Base-by-base conservation (phyloP, 2,113 vertebrate genomes). In the Phylloscopus trochiloides region DNA sequence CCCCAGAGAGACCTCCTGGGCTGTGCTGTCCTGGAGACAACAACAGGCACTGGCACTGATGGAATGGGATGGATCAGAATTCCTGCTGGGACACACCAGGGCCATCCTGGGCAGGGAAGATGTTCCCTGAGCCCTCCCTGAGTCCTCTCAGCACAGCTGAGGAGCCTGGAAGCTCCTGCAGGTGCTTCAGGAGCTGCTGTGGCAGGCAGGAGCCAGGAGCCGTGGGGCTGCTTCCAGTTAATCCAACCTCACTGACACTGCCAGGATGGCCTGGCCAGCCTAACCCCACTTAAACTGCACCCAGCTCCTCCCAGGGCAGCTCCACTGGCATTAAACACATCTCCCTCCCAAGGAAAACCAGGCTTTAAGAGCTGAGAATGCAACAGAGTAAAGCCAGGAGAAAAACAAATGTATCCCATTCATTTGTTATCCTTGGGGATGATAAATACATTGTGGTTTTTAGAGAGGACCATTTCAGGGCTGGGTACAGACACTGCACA, bases 81-180 rank as follows among this genome's bases (percentile, higher is more conserved):
- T 59, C 67, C 76, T 82, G 80, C 72, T 38, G 40, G 18, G 62
- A 85, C 78, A 57, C 31, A 10, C 40, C 0, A 32, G 36, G 92
- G 57, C 72, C 34, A 29, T 13, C 26, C 61, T 5, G 52, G 61
- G 9, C 43, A 36, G 38, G 32, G 72, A 6, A 29, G 17, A 3
- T 32, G 45, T 3, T 36, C 61, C 71, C 17, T 0, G 10, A 57
- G 52, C 19, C 2, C 29, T 11, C 17, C 31, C 52, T 0, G 0
- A 3, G 59, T 24, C 10, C 52, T 43, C 36, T 29, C 1, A 63
- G 81, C 58, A 21, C 14, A 8, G 18, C 36, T 58, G 15, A 36
- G 32, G 50, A 82, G 77, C 45, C 80, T 52, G 61, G 32, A 31
- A 59, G 16, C 47, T n/a, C 9, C 72, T 58, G 71, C 52, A 72